These are phyloP conservation scores for Luperina testacea DNA, from an alignment of 2,888 invertebrate species.

Conservation along the genomic window DNA sequence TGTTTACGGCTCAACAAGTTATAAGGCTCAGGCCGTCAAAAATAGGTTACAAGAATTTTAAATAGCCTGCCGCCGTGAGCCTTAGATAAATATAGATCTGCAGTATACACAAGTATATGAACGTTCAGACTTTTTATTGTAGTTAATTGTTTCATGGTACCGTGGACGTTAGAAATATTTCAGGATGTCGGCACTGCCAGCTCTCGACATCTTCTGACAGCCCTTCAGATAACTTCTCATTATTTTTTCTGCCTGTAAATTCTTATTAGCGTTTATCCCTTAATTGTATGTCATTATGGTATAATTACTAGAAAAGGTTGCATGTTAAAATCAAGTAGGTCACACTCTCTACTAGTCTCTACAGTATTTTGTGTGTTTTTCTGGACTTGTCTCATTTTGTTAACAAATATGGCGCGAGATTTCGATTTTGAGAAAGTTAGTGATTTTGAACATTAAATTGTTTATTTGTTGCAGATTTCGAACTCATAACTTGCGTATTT, in stretches of 20 bases:
- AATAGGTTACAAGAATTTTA: conserved; percentile 11
- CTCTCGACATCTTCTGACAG: neutral
- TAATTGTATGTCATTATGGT: too few species aligned
- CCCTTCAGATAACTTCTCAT: neutral
- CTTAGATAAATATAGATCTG: conserved; percentile 10
- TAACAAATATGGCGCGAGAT: neutral
- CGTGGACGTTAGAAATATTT: neutral
- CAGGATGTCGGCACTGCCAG: neutral
- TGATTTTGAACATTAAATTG: neutral
- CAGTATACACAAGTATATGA: neutral
- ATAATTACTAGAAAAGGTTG: too few species aligned
- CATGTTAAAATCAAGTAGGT: too few species aligned
- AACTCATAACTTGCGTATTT: too few species aligned
- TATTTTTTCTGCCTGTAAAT: neutral
- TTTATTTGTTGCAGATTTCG: too few species aligned
- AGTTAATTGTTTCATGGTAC: neutral
- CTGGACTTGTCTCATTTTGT: too few species aligned
- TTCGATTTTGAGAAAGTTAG: neutral
- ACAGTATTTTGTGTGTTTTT: too few species aligned
- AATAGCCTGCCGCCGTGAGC: neutral
- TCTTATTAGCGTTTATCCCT: neutral
- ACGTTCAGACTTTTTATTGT: neutral
- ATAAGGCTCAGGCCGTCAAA: conserved; percentile 1
- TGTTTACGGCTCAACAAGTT: conserved; percentile 38
- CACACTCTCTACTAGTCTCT: too few species aligned